A percentile compares a stretch with the other conserved stretches of the same genome.
phyloP scores from a whole-genome alignment of 2,113 vertebrate genomes.

The Coregonus clupeaformis region DNA sequence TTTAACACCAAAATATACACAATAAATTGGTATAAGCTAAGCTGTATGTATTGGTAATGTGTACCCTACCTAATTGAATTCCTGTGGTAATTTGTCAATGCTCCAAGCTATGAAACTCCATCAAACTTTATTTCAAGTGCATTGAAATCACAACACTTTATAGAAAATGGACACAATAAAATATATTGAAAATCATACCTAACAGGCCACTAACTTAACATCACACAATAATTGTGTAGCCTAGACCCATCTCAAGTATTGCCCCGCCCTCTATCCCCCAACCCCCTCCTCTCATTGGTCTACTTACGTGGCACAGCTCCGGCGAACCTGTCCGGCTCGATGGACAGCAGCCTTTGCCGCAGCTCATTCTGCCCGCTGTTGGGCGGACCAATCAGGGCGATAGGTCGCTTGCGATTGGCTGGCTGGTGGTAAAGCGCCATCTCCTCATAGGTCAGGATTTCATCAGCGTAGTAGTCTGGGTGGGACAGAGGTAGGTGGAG shows the following conservation, averaged over 20 bases:
- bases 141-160: too few species aligned
- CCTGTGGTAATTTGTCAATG: too few species aligned
- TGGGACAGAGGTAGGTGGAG: slow-evolving; percentile 12
- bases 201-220: not conserved
- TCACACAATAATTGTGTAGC: not conserved
- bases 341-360: slow-evolving; percentile 85
- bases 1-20: too few species aligned
- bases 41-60: too few species aligned
- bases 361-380: slow-evolving; percentile 92
- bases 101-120: too few species aligned
- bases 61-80: too few species aligned
- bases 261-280: too few species aligned
- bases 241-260: too few species aligned
- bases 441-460: slow-evolving; percentile 94
- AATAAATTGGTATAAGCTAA: too few species aligned
- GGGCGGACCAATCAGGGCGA: slow-evolving; percentile 88
- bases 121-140: too few species aligned
- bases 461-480: slow-evolving; percentile 86
- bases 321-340: slow-evolving; percentile 86
- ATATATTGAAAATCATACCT: not conserved
- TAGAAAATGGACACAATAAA: too few species aligned
- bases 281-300: not conserved
- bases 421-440: slow-evolving; percentile 97
- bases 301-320: slow-evolving; percentile 89
- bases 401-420: slow-evolving; percentile 87